Evolutionary conservation across 92 coral and sea anemone species (phyloP).

Genomic region (Umimayanthus kanabou): DNA sequence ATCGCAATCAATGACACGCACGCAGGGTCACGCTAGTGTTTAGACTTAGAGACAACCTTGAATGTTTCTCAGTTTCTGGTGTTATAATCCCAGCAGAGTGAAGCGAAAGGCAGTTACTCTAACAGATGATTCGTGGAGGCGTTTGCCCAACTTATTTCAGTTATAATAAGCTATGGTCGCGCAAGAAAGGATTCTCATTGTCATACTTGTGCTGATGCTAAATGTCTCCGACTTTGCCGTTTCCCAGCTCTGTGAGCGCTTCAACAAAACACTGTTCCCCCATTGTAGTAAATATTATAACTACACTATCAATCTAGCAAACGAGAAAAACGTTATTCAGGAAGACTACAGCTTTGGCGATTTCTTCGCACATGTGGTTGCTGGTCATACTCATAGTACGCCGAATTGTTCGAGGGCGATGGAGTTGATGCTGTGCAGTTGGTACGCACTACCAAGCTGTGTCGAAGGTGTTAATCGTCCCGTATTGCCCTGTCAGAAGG

Average conservation of each 20-base stretch:
- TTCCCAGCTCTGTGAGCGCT: constrained; percentile 3
- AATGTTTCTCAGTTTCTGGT: not conserved
- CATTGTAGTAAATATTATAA: constrained; percentile 32
- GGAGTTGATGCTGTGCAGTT: constrained; percentile 21
- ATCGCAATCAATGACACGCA: not conserved
- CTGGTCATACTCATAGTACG: not conserved
- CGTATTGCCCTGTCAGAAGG: constrained; percentile 30
- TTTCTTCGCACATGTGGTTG: not conserved
- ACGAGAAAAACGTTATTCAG: constrained; percentile 15
- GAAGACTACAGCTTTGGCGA: not conserved
- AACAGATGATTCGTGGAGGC: not conserved
- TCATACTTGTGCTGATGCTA: not conserved
- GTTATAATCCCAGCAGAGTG: constrained; percentile 8
- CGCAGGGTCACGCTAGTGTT: constrained; percentile 2
- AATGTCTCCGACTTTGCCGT: not conserved
- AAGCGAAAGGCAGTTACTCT: not conserved
- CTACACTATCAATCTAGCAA: constrained; percentile 14
- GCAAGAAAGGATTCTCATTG: not conserved
- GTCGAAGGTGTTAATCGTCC: not conserved
- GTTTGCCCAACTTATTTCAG: not conserved
- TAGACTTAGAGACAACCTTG: not conserved
- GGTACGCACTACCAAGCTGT: constrained; percentile 31
- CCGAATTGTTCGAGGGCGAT: constrained; percentile 32
- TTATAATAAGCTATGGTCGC: not conserved
- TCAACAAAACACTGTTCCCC: constrained; percentile 17